phyloP scores from a whole-genome alignment of 2,113 vertebrate species.

The Zosterops japonicus region DNA sequence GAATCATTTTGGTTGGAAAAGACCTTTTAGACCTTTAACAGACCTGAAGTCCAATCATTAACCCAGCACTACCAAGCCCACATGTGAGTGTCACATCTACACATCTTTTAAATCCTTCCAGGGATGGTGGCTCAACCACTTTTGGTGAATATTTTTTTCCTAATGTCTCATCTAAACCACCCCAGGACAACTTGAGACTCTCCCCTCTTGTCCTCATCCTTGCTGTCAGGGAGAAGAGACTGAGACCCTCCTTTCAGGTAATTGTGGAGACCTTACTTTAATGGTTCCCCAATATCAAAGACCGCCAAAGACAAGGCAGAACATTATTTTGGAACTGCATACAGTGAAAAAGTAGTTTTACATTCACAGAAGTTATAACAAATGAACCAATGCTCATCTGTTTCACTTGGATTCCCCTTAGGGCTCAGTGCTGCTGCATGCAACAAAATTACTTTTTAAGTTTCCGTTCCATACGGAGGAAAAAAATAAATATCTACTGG shows the following conservation, averaged over 20 bases:
- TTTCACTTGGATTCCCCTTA: neutral
- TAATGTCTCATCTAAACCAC: neutral
- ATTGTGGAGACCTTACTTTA: neutral
- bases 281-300: neutral
- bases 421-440: neutral
- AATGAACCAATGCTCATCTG: neutral
- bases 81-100: neutral
- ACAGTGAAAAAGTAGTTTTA: neutral
- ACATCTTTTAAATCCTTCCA: neutral
- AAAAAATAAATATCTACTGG: neutral
- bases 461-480: neutral
- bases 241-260: neutral
- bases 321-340: neutral
- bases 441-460: neutral
- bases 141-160: neutral
- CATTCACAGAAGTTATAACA: neutral
- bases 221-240: fast-evolving
- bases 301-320: neutral
- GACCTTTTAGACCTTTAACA: neutral
- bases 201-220: neutral
- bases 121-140: neutral
- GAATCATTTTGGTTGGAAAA: neutral
- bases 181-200: too few species aligned
- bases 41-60: neutral
- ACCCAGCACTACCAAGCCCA: neutral